A percentile compares a stretch with the other conserved stretches of the same genome.
These are phyloP conservation scores for Panopea generosa DNA, from an alignment of 2,888 invertebrate genomes.

Conservation along the genomic window DNA sequence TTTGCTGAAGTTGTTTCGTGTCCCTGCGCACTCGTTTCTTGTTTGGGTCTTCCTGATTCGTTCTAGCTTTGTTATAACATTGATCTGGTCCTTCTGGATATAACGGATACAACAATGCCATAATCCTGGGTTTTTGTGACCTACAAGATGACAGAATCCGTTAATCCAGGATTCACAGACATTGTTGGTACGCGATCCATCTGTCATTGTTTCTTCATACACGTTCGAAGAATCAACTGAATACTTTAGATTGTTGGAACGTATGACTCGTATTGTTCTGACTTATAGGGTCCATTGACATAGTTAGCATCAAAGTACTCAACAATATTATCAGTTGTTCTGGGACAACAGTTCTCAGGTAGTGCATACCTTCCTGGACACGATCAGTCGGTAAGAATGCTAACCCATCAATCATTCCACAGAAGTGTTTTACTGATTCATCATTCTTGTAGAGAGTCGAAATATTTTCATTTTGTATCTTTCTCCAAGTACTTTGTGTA, in stretches of 20 bases:
- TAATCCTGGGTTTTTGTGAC: not conserved
- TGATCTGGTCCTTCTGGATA: slow-evolving; percentile 3
- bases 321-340: not conserved
- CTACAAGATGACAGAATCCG: not conserved
- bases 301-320: slow-evolving; percentile 12
- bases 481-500: slow-evolving; percentile 13
- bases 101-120: not conserved
- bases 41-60: not conserved
- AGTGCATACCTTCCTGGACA: slow-evolving; percentile 1
- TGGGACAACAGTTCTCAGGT: not conserved
- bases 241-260: not conserved
- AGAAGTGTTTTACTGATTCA: slow-evolving; percentile 1
- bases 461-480: slow-evolving; percentile 1
- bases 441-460: not conserved
- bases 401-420: slow-evolving; percentile 13
- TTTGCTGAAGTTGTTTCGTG: slow-evolving; percentile 1
- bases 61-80: slow-evolving; percentile 3
- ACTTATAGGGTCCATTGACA: not conserved
- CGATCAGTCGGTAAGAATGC: slow-evolving; percentile 3
- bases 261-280: not conserved
- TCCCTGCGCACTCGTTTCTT: not conserved
- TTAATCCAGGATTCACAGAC: slow-evolving; percentile 7
- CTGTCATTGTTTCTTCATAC: not conserved
- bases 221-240: slow-evolving; percentile 1
- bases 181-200: not conserved